These are phyloP conservation scores for Ommatoiulus sabulosus DNA, from an alignment of 2,888 invertebrate genomes.

Conservation along the genomic window DNA sequence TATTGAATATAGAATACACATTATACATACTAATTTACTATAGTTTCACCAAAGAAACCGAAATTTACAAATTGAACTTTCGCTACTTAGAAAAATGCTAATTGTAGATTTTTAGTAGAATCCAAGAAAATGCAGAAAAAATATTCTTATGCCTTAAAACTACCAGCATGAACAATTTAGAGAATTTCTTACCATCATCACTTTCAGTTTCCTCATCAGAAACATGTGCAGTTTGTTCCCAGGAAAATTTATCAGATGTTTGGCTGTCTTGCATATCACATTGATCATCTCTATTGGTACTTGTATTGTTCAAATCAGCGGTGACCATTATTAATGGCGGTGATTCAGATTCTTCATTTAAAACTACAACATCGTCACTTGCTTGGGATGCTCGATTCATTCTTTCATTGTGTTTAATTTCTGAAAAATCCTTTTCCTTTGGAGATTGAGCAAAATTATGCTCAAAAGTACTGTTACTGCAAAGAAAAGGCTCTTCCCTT, in stretches of 20 bases:
- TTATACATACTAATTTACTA: no score
- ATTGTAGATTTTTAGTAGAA: no score
- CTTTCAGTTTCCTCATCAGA: slow-evolving; percentile 21
- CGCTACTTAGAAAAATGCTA: no score
- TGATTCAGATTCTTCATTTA: slow-evolving; percentile 52
- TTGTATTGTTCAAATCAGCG: neutral
- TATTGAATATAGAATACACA: no score
- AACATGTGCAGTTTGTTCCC: neutral
- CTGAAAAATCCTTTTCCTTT: neutral
- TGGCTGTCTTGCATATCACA: slow-evolving; percentile 18
- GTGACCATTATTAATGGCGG: neutral
- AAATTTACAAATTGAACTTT: no score
- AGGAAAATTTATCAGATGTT: slow-evolving; percentile 44
- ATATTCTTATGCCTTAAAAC: no score
- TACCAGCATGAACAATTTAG: no score
- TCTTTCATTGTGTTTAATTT: neutral
- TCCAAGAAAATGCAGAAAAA: no score
- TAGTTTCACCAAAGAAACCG: no score
- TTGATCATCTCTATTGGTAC: no score
- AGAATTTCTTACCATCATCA: slow-evolving; percentile 41
- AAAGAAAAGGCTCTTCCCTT: neutral
- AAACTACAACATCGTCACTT: slow-evolving; percentile 56
- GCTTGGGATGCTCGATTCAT: slow-evolving; percentile 45
- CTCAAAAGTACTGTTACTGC: neutral
- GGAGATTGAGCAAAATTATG: neutral